phyloP scores from a whole-genome alignment of 2,113 vertebrate genomes.

The Condylura cristata region DNA sequence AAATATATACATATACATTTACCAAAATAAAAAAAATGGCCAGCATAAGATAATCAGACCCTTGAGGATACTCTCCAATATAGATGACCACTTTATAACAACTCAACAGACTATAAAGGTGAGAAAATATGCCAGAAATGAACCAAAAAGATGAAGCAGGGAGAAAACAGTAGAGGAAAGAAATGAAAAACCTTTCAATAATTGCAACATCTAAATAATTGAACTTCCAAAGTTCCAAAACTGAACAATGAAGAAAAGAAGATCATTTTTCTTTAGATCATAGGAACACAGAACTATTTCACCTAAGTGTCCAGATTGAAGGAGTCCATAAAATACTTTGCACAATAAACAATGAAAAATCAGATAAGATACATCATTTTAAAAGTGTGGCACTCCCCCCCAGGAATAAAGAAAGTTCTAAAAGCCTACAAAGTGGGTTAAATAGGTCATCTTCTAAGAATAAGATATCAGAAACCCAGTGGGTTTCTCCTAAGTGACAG shows the following conservation, averaged over 20 bases:
- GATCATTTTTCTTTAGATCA: not conserved
- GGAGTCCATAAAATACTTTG: not conserved
- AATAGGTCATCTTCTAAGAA: not conserved
- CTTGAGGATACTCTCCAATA: not conserved
- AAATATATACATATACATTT: not conserved
- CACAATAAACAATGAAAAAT: not conserved
- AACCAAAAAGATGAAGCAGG: conserved; percentile 17
- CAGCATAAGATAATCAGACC: not conserved
- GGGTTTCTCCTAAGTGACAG: not conserved
- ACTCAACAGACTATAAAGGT: not conserved
- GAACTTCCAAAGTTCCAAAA: not conserved
- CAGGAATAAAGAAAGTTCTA: not conserved
- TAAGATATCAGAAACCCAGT: not conserved
- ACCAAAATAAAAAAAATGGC: not conserved
- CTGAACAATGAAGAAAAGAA: not conserved
- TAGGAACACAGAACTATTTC: not conserved
- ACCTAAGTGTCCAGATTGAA: not conserved
- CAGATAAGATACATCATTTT: not conserved
- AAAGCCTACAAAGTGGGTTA: not conserved
- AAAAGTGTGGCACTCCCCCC: not conserved
- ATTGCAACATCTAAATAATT: not conserved
- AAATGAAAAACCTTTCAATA: not conserved
- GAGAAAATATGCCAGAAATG: not conserved
- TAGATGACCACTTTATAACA: not conserved
- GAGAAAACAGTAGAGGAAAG: not conserved